Percentiles rank a stretch among this genome's conserved stretches.
phyloP scores from a whole-genome alignment of 2,113 vertebrate species.

The Ovis aries region ARS-UI_Ramb_v3.0 NC_056061.1:39613501-39614000 shows the following conservation, averaged over 20 bases:
- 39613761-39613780: neutral
- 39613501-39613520: neutral
- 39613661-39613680: neutral
- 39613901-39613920: slow-evolving; percentile 6
- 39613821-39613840: neutral
- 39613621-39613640: neutral
- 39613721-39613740: neutral
- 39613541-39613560: neutral
- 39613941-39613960: neutral
- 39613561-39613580: neutral
- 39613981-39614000: neutral
- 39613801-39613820: neutral
- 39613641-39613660: neutral
- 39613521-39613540: neutral
- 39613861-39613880: neutral
- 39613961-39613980: neutral
- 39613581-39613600: neutral
- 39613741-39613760: neutral
- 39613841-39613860: neutral
- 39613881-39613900: neutral
- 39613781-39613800: neutral
- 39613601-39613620: neutral
- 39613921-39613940: neutral
- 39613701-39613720: neutral
- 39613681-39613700: neutral